Base-by-base conservation (phyloP, 2,888 invertebrate species). In the Nymphalis urticae region DNA sequence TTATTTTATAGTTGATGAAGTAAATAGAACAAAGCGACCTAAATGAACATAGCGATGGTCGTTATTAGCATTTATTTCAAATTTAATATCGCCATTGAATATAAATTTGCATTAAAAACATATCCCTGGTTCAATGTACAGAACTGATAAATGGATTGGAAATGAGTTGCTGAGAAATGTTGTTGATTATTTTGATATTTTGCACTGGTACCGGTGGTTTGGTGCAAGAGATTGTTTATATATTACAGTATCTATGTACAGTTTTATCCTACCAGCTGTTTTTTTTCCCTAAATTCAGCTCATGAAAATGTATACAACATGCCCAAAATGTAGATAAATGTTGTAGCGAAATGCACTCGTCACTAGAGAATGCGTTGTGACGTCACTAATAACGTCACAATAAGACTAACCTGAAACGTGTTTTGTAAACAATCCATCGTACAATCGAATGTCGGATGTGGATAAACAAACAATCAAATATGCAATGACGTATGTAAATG, bases 361-460 rank as follows among this genome's bases (percentile, higher is more conserved):
- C 16, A 10, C 0, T 17, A 36, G 19, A 58, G 58, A 58, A 58
- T 58, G 16, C 42, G 13, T 3, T 62, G 72, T 84, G 82, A 84
- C 87, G 88, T 84, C 42, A 82, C 82, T 21, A 32, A 42, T 83
- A 79, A 83, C 86, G 88, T 85, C 84, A 85, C 68, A 32, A 17
- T 51, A 8, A 6, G 19, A 17, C 32, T 56, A 50, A 32, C 69
- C 66, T 71, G 66, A 81, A 83, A 80, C 53, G 69, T 88, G 81
- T 89, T 88, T 87, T 73, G 80, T 82, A 86, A 89, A 88, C 79
- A 85, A 72, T 69, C 50, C 21, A 63, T 72, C 74, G 80, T 76
- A 88, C 88, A 88, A 89, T 88, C 73, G 80, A 76, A 76, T 81
- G 78, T 83, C 82, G 82, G 81, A 82, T 80, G 80, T 80, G 68